Base-by-base conservation (phyloP, 2,113 vertebrate species). In the Hassar affinis region DNA sequence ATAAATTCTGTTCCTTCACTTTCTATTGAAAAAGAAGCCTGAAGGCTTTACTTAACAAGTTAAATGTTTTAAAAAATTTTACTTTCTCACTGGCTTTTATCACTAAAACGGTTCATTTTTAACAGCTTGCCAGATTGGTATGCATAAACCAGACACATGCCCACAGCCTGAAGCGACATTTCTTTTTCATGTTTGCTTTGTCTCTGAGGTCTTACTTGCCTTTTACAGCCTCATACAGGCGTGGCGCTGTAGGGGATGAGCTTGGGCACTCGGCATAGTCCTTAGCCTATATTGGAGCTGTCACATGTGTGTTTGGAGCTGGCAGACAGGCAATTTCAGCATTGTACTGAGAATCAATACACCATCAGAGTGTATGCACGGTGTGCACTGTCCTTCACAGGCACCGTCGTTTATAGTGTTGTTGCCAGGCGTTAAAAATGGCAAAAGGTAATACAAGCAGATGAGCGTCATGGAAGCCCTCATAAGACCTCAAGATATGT, bases 321-420 rank as follows among this genome's bases (percentile, higher is more conserved):
- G 92, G 86, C 88, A 90, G 71, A 90, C 88, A 93, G 91, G 94
- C 94, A 93, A 94, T 94, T 94, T 95, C 92, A 94, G 90, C 88
- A 88, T 87, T 75, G 90, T 76, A 88, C 90, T 91, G 91, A 90
- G 92, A 94, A 96, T 95, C 95, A 91, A 96, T 94, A 94, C 91
- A 91, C 94, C 93, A 94, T 95, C 94, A 93, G 89, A 89, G 93
- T 92, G 91, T 91, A 93, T 88, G 69, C 87, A 82, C 89, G 91
- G 91, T 87, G 92, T 88, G 88, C 79, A 90, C 87, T 88, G 89
- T 91, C 92, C 90, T 93, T 90, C 89, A 94, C 92, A 89, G 88
- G 91, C 89, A 84, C 78, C 80, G 90, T 92, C 93, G 93, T 92
- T 94, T 94, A 94, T 91, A 92, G 91, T 91, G 91, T 93, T 95